Percentiles rank a stretch among this genome's conserved stretches.
Evolutionary conservation across 2,113 vertebrate species (phyloP).

Genomic region (Lagopus leucura): DNA sequence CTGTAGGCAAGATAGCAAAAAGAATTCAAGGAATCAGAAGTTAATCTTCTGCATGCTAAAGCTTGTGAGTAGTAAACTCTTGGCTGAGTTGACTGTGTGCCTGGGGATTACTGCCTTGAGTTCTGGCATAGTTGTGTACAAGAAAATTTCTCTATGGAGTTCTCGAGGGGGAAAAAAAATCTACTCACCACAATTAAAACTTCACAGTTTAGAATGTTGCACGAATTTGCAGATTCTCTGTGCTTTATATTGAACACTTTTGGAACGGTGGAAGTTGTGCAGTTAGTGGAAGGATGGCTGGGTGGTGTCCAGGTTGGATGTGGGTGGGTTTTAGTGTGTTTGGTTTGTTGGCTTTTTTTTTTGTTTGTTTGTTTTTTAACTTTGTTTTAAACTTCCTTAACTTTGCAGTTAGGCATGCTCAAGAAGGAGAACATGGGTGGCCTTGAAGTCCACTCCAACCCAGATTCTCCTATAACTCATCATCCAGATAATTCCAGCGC

Average conservation of each 20-base stretch:
- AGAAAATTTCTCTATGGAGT: neutral
- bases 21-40: conserved; percentile 47
- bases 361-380: neutral
- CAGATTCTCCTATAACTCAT: neutral
- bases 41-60: conserved; percentile 33
- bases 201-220: neutral
- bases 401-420: neutral
- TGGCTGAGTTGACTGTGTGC: neutral
- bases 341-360: neutral
- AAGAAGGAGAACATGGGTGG: neutral
- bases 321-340: neutral
- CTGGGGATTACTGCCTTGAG: conserved; percentile 11
- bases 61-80: conserved; percentile 15
- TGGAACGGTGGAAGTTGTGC: neutral
- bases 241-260: neutral
- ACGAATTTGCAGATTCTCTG: neutral
- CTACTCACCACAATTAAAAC: neutral
- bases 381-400: neutral
- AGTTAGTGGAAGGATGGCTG: neutral
- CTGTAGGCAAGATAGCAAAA: neutral
- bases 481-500: neutral
- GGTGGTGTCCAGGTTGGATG: neutral
- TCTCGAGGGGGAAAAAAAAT: neutral
- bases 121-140: neutral
- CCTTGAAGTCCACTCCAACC: neutral